phyloP scores from a whole-genome alignment of 2,113 vertebrate genomes.

The Carassius auratus region DNA sequence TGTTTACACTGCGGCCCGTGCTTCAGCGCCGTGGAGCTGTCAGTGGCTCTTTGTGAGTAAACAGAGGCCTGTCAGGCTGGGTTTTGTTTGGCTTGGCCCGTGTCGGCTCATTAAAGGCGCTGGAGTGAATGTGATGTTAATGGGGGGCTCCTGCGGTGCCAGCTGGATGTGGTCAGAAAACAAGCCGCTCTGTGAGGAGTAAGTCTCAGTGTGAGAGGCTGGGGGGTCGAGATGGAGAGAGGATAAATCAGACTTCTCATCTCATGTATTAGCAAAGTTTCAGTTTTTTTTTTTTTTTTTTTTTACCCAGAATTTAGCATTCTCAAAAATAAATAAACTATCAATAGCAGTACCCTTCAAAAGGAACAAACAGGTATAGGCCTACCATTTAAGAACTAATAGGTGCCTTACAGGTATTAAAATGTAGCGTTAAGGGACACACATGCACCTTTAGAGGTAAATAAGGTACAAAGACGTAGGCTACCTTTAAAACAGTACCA shows the following conservation, averaged over 20 bases:
- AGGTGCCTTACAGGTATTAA: not conserved
- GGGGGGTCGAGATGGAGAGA: not conserved
- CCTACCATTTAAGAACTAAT: not conserved
- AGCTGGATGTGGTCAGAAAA: conserved; percentile 2
- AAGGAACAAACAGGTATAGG: too few species aligned
- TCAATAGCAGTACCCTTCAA: too few species aligned
- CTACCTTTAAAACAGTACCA: too few species aligned
- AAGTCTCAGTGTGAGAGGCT: not conserved
- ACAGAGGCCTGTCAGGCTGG: conserved; percentile 37
- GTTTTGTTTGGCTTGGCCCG: conserved; percentile 49
- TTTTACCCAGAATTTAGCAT: not conserved
- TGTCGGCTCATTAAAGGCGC: conserved; percentile 31
- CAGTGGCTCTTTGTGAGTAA: not conserved
- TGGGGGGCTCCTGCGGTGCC: conserved; percentile 12
- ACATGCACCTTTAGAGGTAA: too few species aligned
- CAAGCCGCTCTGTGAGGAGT: not conserved
- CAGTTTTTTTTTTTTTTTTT: not conserved
- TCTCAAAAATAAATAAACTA: too few species aligned
- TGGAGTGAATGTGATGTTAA: conserved; percentile 55
- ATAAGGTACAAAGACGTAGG: too few species aligned
- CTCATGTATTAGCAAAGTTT: not conserved
- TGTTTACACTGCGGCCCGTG: conserved; percentile 31
- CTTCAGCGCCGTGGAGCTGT: not conserved
- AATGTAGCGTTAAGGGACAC: too few species aligned
- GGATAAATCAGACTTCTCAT: not conserved